These are phyloP conservation scores for Antrozous pallidus DNA, from an alignment of 2,797 vertebrate genomes.

Conservation along the genomic window DNA sequence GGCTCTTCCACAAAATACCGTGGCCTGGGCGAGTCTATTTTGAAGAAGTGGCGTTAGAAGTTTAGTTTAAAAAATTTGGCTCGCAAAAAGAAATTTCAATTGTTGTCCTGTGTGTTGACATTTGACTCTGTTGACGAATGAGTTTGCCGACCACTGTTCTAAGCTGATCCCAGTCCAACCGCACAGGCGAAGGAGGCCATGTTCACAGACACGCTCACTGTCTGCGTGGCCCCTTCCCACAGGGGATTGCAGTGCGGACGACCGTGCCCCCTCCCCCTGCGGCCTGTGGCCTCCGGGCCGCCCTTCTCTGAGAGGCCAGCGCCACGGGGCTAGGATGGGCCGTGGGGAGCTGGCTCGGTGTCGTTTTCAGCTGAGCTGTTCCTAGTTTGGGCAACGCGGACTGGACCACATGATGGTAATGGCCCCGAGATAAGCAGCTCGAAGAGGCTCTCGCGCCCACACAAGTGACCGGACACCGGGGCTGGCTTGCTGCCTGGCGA, in stretches of 20 bases:
- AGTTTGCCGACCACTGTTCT: neutral
- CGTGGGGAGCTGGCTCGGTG: conserved; percentile 46
- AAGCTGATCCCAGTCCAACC: neutral
- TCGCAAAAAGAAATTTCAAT: no score
- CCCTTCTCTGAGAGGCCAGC: conserved; percentile 85
- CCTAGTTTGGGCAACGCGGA: conserved; percentile 83
- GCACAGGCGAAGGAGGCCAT: neutral
- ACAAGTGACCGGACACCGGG: conserved; percentile 83
- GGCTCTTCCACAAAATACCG: no score
- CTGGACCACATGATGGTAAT: conserved; percentile 84
- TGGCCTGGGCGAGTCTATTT: no score
- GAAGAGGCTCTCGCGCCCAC: conserved; percentile 84
- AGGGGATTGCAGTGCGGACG: neutral
- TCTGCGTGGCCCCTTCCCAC: neutral
- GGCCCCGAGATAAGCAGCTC: conserved; percentile 87
- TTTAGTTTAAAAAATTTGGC: no score
- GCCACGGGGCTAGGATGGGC: conserved; percentile 80
- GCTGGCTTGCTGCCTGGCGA: conserved; percentile 86
- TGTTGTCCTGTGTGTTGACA: no score
- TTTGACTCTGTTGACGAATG: no score
- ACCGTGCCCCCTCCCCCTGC: neutral
- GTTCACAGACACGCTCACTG: fast-evolving
- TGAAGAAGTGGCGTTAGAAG: no score
- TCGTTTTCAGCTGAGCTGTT: conserved; percentile 25
- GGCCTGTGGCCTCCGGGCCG: neutral